These are phyloP conservation scores for human DNA, from an alignment of 2,113 vertebrate genomes.

Conservation along the genomic window DNA sequence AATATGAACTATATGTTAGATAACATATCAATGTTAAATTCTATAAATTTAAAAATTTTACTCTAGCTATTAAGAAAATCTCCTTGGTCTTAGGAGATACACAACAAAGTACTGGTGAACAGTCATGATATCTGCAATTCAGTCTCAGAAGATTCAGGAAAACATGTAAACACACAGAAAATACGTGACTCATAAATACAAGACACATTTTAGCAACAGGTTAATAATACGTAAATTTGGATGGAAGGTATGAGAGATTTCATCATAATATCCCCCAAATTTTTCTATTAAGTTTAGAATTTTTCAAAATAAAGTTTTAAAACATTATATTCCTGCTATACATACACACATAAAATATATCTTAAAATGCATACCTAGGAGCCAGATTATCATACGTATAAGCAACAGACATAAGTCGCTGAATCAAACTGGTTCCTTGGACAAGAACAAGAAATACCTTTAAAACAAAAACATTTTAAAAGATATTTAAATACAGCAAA, in stretches of 20 bases:
- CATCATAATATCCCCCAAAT: not conserved
- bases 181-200: not conserved
- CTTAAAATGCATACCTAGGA: constrained; percentile 90
- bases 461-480: constrained; percentile 80
- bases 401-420: constrained; percentile 97
- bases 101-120: constrained; percentile 10
- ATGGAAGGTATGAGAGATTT: not conserved
- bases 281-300: not conserved
- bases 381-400: constrained; percentile 99
- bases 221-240: not conserved
- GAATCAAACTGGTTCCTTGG: constrained; percentile 97
- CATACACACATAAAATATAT: constrained; percentile 70
- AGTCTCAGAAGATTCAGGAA: not conserved
- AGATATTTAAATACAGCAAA: constrained; percentile 56
- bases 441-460: constrained; percentile 98
- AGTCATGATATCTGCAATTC: not conserved
- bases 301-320: not conserved
- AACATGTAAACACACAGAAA: not conserved
- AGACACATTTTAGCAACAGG: not conserved
- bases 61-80: not conserved
- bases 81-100: not conserved
- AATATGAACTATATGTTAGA: not conserved
- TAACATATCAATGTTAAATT: not conserved
- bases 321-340: constrained; percentile 70
- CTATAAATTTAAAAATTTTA: not conserved